A percentile compares a stretch with the other conserved stretches of the same genome.
Conservation (phyloP, 2,888 invertebrate genomes). For the Platynereis dumerilii region DNA sequence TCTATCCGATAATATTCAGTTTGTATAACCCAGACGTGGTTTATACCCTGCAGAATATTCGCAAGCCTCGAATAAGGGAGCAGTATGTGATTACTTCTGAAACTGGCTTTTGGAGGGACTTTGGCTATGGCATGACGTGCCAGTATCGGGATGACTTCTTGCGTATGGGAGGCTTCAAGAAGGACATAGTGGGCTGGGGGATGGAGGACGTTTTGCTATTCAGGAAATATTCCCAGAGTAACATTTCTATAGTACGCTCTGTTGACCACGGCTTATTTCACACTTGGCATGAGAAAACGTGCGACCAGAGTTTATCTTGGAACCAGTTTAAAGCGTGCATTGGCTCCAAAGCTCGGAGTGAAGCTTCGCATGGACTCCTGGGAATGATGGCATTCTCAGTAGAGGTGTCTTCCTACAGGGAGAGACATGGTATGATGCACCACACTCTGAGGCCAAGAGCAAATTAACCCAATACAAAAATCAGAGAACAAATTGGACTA, state of each 20-base stretch:
- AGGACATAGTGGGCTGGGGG: background rate
- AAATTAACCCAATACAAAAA: too few relatives aligned
- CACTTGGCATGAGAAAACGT: conserved; percentile 5
- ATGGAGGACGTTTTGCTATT: background rate
- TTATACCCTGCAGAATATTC: background rate
- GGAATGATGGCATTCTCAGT: conserved; percentile 1
- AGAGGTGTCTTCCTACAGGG: background rate
- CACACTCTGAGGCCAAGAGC: too few relatives aligned
- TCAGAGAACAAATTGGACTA: too few relatives aligned
- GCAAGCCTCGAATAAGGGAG: background rate
- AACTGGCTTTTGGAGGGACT: conserved; percentile 8
- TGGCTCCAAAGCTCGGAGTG: background rate
- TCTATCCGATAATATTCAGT: conserved; percentile 1
- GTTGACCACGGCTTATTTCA: conserved; percentile 1
- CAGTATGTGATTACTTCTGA: background rate
- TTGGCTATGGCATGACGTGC: conserved; percentile 6
- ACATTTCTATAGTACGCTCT: background rate
- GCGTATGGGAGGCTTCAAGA: background rate
- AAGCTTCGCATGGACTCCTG: conserved; percentile 4
- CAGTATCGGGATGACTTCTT: conserved; percentile 2
- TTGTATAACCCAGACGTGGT: conserved; percentile 3
- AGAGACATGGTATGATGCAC: conserved; percentile 4
- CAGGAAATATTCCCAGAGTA: conserved; percentile 4
- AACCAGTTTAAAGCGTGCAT: conserved; percentile 1
- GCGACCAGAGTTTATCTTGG: background rate